These are phyloP conservation scores for Anticlea derivata DNA, from an alignment of 2,888 invertebrate species.

Conservation along the genomic window DNA sequence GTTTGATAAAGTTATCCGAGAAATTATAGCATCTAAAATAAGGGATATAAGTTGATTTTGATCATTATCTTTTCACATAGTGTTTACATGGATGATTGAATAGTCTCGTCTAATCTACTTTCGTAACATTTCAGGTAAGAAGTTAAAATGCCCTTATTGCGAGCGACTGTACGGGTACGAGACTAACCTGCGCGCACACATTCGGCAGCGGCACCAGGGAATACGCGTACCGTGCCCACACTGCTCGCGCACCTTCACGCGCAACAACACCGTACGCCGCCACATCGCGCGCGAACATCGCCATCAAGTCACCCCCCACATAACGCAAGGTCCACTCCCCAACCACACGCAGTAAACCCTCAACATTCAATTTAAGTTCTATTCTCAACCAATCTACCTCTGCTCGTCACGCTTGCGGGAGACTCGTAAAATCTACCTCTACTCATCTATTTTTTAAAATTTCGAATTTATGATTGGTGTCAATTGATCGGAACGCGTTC, in stretches of 20 bases:
- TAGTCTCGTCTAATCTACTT: not conserved
- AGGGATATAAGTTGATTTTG: no score
- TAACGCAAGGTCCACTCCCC: slow-evolving; percentile 84
- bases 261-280: slow-evolving; percentile 95
- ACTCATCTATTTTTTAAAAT: slow-evolving; percentile 33
- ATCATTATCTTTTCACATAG: not conserved
- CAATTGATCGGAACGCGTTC: slow-evolving; percentile 25
- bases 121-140: slow-evolving; percentile 87
- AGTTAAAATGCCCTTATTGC: slow-evolving; percentile 96
- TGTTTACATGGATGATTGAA: not conserved
- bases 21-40: no score
- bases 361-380: slow-evolving; percentile 41
- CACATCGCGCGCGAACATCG: slow-evolving; percentile 96
- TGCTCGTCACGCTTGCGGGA: slow-evolving; percentile 56
- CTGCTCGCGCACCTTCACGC: slow-evolving; percentile 94
- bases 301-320: slow-evolving; percentile 87
- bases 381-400: slow-evolving; percentile 75
- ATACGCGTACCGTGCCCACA: slow-evolving; percentile 96
- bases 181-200: slow-evolving; percentile 95
- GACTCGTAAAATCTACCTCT: slow-evolving; percentile 47
- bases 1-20: no score
- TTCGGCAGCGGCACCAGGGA: slow-evolving; percentile 95
- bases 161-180: slow-evolving; percentile 96
- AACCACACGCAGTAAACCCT: slow-evolving; percentile 85
- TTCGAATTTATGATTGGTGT: slow-evolving; percentile 31